Conservation (phyloP, 2,888 invertebrate species). For the Leptarthrus brevirostris region DNA sequence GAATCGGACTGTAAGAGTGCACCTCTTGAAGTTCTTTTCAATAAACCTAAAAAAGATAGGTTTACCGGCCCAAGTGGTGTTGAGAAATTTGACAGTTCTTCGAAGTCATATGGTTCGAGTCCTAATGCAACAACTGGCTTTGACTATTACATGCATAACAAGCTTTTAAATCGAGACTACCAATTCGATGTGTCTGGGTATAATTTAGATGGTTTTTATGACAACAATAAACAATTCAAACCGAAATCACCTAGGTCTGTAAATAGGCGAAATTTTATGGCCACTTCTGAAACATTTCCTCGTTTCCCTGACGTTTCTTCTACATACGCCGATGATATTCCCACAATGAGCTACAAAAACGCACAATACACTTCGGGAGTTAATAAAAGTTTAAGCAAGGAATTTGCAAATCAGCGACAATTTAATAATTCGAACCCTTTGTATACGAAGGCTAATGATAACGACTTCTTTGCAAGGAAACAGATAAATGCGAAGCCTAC, state of each 20-base stretch:
- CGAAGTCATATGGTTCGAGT: slow-evolving; percentile 75
- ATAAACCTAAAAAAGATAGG: slow-evolving; percentile 55
- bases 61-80: slow-evolving; percentile 75
- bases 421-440: slow-evolving; percentile 55
- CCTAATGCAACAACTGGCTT: slow-evolving; percentile 72
- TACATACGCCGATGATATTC: slow-evolving; percentile 62
- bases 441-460: slow-evolving; percentile 57
- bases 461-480: slow-evolving; percentile 60
- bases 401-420: slow-evolving; percentile 65
- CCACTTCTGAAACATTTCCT: slow-evolving; percentile 52
- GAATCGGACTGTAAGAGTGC: slow-evolving; percentile 85
- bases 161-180: slow-evolving; percentile 57
- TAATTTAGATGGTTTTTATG: slow-evolving; percentile 60
- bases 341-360: slow-evolving; percentile 64
- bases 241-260: slow-evolving; percentile 40
- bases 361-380: slow-evolving; percentile 64
- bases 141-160: slow-evolving; percentile 69
- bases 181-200: slow-evolving; percentile 67
- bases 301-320: slow-evolving; percentile 27
- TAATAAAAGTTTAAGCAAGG: slow-evolving; percentile 66
- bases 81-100: slow-evolving; percentile 70
- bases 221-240: slow-evolving; percentile 50
- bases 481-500: slow-evolving; percentile 62
- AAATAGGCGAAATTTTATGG: slow-evolving; percentile 18
- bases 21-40: slow-evolving; percentile 78